Evolutionary conservation across 2,888 invertebrate species (phyloP).

Genomic region (Dolichopus griseipennis): DNA sequence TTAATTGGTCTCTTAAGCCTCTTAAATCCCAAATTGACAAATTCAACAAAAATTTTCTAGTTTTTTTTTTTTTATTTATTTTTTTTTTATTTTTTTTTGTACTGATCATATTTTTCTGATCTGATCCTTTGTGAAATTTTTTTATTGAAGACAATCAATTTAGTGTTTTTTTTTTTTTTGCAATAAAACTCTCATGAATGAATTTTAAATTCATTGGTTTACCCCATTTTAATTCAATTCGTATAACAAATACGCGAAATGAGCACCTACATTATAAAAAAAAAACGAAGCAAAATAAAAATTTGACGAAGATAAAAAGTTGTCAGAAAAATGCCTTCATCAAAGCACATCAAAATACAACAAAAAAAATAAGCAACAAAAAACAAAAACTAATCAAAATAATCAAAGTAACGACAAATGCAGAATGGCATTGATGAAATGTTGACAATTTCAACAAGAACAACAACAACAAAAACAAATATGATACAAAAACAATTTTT

Average conservation of each 20-base stretch:
- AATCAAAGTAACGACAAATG: background rate
- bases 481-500: background rate
- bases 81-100: background rate
- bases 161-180: background rate
- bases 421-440: background rate
- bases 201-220: background rate
- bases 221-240: too few species aligned
- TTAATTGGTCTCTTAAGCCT: background rate
- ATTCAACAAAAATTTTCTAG: background rate
- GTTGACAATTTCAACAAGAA: background rate
- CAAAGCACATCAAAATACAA: background rate
- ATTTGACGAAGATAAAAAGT: slow-evolving; percentile 1
- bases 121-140: background rate
- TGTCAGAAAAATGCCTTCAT: slow-evolving; percentile 1
- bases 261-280: background rate
- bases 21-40: slow-evolving; percentile 6
- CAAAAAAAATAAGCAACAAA: background rate
- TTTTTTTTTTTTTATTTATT: background rate
- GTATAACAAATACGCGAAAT: too few species aligned
- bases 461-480: background rate
- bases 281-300: background rate
- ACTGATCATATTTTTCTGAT: background rate
- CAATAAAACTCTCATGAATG: background rate
- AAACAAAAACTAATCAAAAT: background rate
- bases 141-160: background rate